phyloP scores from a whole-genome alignment of 2,113 vertebrate species.

The Chrysemys picta region DNA sequence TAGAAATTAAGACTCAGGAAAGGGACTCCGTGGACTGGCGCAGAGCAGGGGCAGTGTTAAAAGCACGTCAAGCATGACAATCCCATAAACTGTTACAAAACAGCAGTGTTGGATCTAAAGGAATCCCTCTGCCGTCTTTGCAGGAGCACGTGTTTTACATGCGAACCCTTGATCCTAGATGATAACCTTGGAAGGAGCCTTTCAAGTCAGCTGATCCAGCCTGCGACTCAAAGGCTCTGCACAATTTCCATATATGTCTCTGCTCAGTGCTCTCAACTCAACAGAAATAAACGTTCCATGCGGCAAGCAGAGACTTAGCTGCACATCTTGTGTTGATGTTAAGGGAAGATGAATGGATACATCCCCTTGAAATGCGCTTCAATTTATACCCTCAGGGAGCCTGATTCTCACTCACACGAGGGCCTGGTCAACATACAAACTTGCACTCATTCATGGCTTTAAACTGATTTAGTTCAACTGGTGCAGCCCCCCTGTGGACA shows the following conservation, averaged over 20 bases:
- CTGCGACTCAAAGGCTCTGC: background rate
- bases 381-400: background rate
- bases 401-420: background rate
- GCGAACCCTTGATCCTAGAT: background rate
- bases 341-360: background rate
- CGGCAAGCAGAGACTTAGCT: background rate
- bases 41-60: background rate
- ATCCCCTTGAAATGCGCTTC: background rate
- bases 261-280: background rate
- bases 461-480: background rate
- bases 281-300: background rate
- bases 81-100: background rate
- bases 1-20: background rate
- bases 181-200: background rate
- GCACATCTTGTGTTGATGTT: background rate
- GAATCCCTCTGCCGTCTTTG: background rate
- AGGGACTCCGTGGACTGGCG: rapidly evolving
- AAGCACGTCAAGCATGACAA: background rate
- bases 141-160: background rate
- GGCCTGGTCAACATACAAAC: background rate
- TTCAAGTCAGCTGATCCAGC: background rate
- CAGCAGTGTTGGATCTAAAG: background rate
- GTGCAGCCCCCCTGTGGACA: background rate
- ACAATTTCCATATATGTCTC: background rate
- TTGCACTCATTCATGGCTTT: background rate